phyloP scores from a whole-genome alignment of 2,888 invertebrate genomes.

The Rhamphomyia laevipes region DNA sequence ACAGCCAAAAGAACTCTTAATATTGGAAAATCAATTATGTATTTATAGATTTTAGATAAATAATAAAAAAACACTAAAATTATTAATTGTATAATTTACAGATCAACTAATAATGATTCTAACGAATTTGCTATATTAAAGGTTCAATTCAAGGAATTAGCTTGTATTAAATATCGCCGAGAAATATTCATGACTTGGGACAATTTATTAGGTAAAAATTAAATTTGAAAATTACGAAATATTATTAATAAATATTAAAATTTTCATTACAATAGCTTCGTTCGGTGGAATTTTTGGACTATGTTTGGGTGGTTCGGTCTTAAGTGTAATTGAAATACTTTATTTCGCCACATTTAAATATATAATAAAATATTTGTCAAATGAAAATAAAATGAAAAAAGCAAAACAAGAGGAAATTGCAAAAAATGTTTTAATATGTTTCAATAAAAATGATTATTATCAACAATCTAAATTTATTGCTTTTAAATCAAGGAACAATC shows the following conservation, averaged over 20 bases:
- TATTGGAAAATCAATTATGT: not conserved
- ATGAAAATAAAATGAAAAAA: not conserved
- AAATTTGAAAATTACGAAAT: not conserved
- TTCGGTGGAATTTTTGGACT: constrained; percentile 51
- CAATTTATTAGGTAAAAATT: constrained; percentile 39
- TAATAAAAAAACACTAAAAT: not conserved
- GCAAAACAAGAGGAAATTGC: constrained; percentile 2
- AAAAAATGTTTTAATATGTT: not conserved
- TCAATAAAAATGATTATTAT: not conserved
- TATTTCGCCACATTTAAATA: constrained; percentile 29
- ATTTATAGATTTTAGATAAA: not conserved
- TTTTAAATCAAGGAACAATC: no score
- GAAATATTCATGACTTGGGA: constrained; percentile 45
- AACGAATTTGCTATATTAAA: constrained; percentile 20
- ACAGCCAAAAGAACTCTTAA: constrained; percentile 3
- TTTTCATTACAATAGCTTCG: constrained; percentile 38
- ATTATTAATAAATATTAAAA: not conserved
- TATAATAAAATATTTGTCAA: no score
- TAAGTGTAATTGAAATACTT: constrained; percentile 45
- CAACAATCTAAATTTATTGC: constrained; percentile 1
- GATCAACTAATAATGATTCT: constrained; percentile 5
- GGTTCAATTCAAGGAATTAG: constrained; percentile 33
- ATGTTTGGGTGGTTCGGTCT: constrained; percentile 49
- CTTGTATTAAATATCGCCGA: constrained; percentile 43
- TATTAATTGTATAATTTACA: not conserved